phyloP scores from a whole-genome alignment of 1,140 invertebrate genomes.

The Gryllus bimaculatus region DNA sequence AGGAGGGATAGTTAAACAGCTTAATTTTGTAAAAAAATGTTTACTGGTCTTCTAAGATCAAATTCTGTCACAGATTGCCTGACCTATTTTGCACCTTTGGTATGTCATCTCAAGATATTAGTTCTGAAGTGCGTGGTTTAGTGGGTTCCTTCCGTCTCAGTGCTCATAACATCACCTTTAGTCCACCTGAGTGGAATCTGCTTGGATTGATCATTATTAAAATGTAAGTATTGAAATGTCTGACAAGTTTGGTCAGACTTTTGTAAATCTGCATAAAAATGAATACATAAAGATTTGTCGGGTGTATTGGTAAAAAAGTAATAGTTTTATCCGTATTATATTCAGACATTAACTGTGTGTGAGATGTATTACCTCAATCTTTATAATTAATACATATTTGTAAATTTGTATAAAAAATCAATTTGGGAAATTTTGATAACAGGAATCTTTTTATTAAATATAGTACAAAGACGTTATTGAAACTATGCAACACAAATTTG shows the following conservation, averaged over 20 bases:
- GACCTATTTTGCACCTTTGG: slow-evolving; percentile 21
- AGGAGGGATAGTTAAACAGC: no score
- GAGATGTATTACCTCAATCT: no score
- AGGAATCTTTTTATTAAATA: no score
- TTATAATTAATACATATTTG: no score
- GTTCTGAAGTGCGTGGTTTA: slow-evolving; percentile 37
- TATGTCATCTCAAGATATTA: slow-evolving; percentile 17
- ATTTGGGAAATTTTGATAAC: no score
- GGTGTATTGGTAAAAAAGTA: no score
- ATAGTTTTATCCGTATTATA: no score
- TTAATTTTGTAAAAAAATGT: neutral
- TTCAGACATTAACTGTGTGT: no score
- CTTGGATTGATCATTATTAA: slow-evolving; percentile 43
- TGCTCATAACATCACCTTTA: slow-evolving; percentile 48
- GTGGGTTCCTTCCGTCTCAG: slow-evolving; percentile 47
- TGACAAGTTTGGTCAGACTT: neutral
- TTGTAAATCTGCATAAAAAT: neutral
- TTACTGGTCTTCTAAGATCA: neutral
- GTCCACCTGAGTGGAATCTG: slow-evolving; percentile 43
- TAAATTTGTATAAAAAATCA: no score
- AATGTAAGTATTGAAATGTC: slow-evolving; percentile 28
- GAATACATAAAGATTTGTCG: neutral
- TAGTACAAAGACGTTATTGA: no score
- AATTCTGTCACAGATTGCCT: slow-evolving; percentile 19
- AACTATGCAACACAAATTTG: no score